Conservation (phyloP, 2,888 invertebrate species). For the Dolichomitus sp. region DNA sequence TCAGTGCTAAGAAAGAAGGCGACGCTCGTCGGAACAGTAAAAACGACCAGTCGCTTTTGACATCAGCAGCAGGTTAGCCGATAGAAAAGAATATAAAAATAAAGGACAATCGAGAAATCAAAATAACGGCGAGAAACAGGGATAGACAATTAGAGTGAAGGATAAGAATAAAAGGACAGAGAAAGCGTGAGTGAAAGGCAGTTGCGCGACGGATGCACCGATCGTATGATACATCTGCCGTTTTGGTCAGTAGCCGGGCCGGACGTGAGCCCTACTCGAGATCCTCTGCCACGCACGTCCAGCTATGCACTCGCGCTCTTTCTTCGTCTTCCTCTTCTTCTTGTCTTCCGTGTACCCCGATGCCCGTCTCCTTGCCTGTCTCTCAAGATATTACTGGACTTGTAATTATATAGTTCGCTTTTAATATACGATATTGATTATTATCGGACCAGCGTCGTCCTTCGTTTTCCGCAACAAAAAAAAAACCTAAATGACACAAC, state of each 20-base stretch:
- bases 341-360: conserved; percentile 57
- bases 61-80: background rate
- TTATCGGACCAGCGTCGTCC: conserved; percentile 61
- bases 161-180: conserved; percentile 18
- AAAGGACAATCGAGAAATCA: conserved; percentile 30
- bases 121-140: conserved; percentile 52
- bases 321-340: conserved; percentile 23
- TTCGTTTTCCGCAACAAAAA: conserved; percentile 24
- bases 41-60: background rate
- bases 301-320: conserved; percentile 54
- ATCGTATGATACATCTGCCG: conserved; percentile 71
- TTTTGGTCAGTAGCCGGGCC: conserved; percentile 57
- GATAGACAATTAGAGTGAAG: conserved; percentile 27
- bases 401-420: conserved; percentile 71
- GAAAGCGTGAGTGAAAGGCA: conserved; percentile 55
- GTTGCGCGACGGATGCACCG: conserved; percentile 61
- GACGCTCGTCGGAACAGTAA: background rate
- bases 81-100: conserved; percentile 3
- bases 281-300: conserved; percentile 65
- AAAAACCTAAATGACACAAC: background rate
- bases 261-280: conserved; percentile 38
- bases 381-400: conserved; percentile 60
- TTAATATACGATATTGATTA: conserved; percentile 73
- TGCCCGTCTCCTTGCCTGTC: conserved; percentile 63
- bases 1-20: background rate